A percentile compares a stretch with the other conserved stretches of the same genome.
These are phyloP conservation scores for Lemur catta DNA, from an alignment of 2,797 vertebrate species.

Conservation along the genomic window DNA sequence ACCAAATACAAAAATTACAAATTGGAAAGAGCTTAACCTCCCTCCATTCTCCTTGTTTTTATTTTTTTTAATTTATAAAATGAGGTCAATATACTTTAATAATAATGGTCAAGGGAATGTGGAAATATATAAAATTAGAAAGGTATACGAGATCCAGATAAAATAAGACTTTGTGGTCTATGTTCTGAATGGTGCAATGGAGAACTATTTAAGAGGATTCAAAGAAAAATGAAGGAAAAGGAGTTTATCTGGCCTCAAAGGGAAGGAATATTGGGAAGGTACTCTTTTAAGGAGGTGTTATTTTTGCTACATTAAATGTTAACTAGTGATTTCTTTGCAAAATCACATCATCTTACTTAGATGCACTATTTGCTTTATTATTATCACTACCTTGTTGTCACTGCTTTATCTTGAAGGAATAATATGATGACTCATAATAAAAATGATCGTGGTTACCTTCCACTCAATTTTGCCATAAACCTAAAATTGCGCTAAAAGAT, in stretches of 20 bases:
- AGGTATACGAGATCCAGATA: not conserved
- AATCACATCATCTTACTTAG: not conserved
- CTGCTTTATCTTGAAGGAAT: not conserved
- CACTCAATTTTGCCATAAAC: not conserved
- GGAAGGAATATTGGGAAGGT: not conserved
- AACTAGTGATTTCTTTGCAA: not conserved
- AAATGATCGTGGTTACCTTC: not conserved
- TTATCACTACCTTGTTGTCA: not conserved
- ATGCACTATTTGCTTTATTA: not conserved
- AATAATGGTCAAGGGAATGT: not conserved
- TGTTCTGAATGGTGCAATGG: not conserved
- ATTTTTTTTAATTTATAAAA: not conserved
- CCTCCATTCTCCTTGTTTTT: rapidly evolving
- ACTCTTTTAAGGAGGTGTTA: not conserved
- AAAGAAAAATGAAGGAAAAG: not conserved
- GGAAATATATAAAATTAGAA: not conserved
- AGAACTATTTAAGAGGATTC: not conserved
- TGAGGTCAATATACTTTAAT: not conserved
- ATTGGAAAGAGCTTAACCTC: not conserved
- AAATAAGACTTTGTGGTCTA: not conserved
- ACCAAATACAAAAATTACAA: not conserved
- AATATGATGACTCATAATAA: not conserved
- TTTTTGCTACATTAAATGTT: not conserved
- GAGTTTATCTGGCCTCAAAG: not conserved
- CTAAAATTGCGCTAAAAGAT: not conserved